Evolutionary conservation across 2,113 vertebrate species (phyloP).

Genomic region (Talpa occidentalis): DNA sequence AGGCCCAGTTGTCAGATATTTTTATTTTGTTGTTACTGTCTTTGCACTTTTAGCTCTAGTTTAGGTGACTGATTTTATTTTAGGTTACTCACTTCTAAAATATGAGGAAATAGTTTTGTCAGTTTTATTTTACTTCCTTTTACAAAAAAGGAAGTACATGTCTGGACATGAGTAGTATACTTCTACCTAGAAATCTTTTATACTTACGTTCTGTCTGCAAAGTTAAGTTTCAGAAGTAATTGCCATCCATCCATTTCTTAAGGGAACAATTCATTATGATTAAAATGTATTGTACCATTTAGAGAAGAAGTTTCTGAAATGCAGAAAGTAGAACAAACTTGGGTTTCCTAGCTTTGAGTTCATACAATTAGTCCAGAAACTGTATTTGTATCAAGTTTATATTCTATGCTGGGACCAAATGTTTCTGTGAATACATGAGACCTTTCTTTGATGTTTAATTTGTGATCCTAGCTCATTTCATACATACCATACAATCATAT

Average conservation of each 20-base stretch:
- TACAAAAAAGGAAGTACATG: neutral
- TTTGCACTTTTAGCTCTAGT: neutral
- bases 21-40: neutral
- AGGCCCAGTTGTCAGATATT: neutral
- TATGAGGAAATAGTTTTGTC: neutral
- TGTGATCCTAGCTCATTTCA: neutral
- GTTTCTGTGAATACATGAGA: neutral
- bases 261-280: slow-evolving; percentile 43
- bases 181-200: neutral
- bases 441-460: neutral
- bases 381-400: slow-evolving; percentile 48
- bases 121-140: slow-evolving; percentile 26
- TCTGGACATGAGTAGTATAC: neutral
- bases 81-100: slow-evolving; percentile 1
- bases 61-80: slow-evolving; percentile 25
- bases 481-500: neutral
- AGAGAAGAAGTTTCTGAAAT: slow-evolving; percentile 66
- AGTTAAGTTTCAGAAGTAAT: slow-evolving; percentile 15
- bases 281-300: slow-evolving; percentile 61
- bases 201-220: neutral
- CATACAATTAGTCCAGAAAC: slow-evolving; percentile 77
- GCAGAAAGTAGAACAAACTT: slow-evolving; percentile 74
- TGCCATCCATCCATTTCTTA: neutral
- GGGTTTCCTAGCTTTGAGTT: slow-evolving; percentile 78
- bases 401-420: neutral